Conservation (phyloP, 2,888 invertebrate species). For the Melinaea marsaeus region DNA sequence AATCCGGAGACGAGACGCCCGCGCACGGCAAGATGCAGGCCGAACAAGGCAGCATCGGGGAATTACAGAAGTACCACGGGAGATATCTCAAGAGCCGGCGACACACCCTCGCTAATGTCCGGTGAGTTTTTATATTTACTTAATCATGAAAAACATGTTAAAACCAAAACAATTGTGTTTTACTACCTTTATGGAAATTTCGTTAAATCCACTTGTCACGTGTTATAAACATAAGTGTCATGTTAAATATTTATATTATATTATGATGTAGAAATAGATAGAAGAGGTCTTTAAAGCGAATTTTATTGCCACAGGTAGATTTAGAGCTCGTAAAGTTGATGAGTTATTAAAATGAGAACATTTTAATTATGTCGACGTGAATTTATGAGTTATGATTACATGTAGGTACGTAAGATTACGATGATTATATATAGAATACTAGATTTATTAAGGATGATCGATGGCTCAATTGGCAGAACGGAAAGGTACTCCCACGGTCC, state of each 20-base stretch:
- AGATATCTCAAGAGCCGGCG: slow-evolving; percentile 90
- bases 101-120: slow-evolving; percentile 94
- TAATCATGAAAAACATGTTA: neutral
- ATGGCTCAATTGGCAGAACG: too few relatives aligned
- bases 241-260: too few relatives aligned
- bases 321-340: slow-evolving; percentile 19
- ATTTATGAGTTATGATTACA: slow-evolving; percentile 5
- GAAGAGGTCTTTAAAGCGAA: slow-evolving; percentile 9
- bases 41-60: slow-evolving; percentile 93
- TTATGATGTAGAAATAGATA: slow-evolving; percentile 2
- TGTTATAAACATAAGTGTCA: neutral
- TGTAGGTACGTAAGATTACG: neutral
- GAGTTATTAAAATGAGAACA: slow-evolving; percentile 16
- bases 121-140: slow-evolving; percentile 80
- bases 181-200: neutral
- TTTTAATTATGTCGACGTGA: slow-evolving; percentile 12
- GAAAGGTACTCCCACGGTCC: too few relatives aligned
- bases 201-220: neutral
- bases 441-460: too few relatives aligned
- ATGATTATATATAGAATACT: neutral
- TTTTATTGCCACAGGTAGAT: slow-evolving; percentile 17
- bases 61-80: slow-evolving; percentile 92
- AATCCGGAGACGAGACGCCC: slow-evolving; percentile 58
- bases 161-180: neutral
- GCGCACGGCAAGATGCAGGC: slow-evolving; percentile 88